Base-by-base conservation (phyloP, 2,888 invertebrate species). In the Limnephilus lunatus region DNA sequence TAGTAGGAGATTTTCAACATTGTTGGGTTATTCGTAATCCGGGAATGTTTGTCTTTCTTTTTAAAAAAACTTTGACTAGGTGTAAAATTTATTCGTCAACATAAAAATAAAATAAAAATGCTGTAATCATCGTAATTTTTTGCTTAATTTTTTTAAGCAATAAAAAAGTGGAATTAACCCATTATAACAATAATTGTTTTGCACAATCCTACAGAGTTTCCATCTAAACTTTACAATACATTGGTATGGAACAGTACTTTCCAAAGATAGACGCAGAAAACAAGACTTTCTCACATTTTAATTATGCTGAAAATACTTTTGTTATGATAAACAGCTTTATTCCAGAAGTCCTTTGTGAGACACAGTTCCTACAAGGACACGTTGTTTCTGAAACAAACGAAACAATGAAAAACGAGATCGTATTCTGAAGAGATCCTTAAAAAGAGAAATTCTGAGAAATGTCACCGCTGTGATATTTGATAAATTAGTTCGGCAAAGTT, bases 221-320 rank as follows among this genome's bases (percentile, higher is more conserved):
- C 19, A 19, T 68, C 5, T 25, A 19, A 68, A 68, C 19, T 4
- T 7, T 1, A 68, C 53, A 5, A 19, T 1, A 19, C 3, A 68
- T 68, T 68, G 25, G 7, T 68, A 19, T 68, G 14, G 19, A 68
- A 68, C 0, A 19, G 5, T 5, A 19, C 19, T 53, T 53, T 68
- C 7, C 25, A 25, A n/a, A 68, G 25, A 68, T 68, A 68, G 68
- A 68, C 9, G 7, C 1, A 9, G 25, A 68, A n/a, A 68, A 68
- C 25, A 68, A 25, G n/a, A 91, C 88, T 92, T 90, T 91, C 89
- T 19, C 89, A 19, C 85, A 85, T 90, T 92, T 91, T 92, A 91
- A 92, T 92, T 92, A 91, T 92, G 89, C 88, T 82, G 48, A 89
- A 80, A 35, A 89, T 91, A 85, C 91, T 90, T 92, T 92, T 92